Evolutionary conservation across 2,888 invertebrate genomes (phyloP).

Genomic region (Physocephala rufipes): DNA sequence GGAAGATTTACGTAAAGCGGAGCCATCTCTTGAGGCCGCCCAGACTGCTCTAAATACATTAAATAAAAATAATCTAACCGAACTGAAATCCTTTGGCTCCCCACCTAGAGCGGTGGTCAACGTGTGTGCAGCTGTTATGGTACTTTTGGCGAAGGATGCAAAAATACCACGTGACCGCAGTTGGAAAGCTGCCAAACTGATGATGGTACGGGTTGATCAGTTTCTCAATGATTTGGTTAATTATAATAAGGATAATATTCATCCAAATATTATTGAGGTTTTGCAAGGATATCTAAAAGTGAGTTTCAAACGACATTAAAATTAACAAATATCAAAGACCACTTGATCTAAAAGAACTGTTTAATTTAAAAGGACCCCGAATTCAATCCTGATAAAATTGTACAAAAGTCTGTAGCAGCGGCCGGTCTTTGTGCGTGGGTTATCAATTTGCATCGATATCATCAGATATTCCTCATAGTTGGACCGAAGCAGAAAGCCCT

Average conservation of each 20-base stretch:
- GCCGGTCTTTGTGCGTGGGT: constrained; percentile 96
- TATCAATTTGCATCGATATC: constrained; percentile 88
- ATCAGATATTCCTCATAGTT: constrained; percentile 90
- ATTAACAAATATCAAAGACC: no score
- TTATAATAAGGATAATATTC: constrained; percentile 95
- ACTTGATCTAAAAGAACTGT: neutral
- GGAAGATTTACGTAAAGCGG: constrained; percentile 89
- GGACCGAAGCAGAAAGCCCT: constrained; percentile 91
- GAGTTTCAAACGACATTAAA: neutral
- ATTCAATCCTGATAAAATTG: constrained; percentile 86
- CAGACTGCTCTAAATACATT: constrained; percentile 81
- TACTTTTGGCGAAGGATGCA: constrained; percentile 82
- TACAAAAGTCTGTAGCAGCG: constrained; percentile 89
- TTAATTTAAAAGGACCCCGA: constrained; percentile 71
- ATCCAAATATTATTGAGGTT: constrained; percentile 86
- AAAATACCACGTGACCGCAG: constrained; percentile 90
- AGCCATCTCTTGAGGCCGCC: constrained; percentile 90
- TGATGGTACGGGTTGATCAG: constrained; percentile 92
- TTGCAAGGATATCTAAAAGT: constrained; percentile 65
- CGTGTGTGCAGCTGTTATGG: constrained; percentile 88
- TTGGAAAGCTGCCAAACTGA: constrained; percentile 90
- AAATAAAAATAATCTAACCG: constrained; percentile 95
- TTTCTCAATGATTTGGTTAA: constrained; percentile 85
- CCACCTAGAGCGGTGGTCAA: constrained; percentile 92
- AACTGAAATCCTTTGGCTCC: constrained; percentile 92